Percentiles rank a stretch among this genome's conserved stretches.
These are phyloP conservation scores for Rhagoletis pomonella DNA, from an alignment of 1,140 invertebrate species.

Conservation along the genomic window DNA sequence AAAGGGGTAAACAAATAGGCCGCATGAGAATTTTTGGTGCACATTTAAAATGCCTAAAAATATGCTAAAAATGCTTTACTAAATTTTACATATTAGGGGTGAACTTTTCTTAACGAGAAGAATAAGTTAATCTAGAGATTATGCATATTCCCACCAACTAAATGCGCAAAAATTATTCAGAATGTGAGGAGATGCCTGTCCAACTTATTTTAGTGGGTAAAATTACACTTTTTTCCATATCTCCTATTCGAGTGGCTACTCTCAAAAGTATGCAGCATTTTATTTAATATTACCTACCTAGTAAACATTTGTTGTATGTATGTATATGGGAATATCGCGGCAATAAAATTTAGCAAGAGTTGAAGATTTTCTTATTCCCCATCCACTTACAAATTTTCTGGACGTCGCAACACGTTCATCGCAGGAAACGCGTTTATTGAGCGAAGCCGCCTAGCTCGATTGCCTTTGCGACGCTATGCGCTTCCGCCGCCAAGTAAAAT, in stretches of 20 bases:
- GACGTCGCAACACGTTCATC: background rate
- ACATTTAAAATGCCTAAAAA: background rate
- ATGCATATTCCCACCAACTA: too few species aligned
- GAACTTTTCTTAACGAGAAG: too few species aligned
- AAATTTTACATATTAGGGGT: too few species aligned
- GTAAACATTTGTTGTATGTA: too few species aligned
- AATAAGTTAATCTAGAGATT: too few species aligned
- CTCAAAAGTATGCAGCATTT: background rate
- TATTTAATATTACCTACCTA: background rate
- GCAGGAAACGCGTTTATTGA: slow-evolving; percentile 19
- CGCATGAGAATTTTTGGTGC: background rate
- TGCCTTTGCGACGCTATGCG: background rate
- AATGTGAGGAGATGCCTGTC: too few species aligned
- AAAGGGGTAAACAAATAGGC: background rate
- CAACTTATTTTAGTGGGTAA: too few species aligned
- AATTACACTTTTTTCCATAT: background rate
- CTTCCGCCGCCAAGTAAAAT: slow-evolving; percentile 20
- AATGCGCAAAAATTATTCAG: too few species aligned
- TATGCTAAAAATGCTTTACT: too few species aligned
- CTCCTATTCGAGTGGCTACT: background rate
- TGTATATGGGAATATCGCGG: too few species aligned
- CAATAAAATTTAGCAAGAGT: too few species aligned
- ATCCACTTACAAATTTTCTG: background rate
- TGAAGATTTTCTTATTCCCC: too few species aligned
- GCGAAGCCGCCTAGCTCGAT: background rate